Percentiles rank a stretch among this genome's conserved stretches.
Evolutionary conservation across 2,797 vertebrate species (phyloP).

Genomic region (Microctenopoma lineatum): DNA sequence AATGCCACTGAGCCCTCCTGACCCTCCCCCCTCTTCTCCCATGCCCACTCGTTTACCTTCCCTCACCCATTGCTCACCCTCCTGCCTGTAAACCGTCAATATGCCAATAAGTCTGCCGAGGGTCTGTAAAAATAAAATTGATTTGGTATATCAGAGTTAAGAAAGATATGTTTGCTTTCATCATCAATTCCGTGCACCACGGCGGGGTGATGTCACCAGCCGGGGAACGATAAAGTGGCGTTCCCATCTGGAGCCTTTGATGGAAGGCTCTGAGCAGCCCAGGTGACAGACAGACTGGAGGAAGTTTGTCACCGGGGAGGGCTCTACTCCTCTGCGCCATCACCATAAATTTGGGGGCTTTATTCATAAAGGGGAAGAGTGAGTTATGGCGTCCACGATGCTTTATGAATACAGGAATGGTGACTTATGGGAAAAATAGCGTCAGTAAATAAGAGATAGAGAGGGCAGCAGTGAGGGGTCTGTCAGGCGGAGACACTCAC

Average conservation of each 20-base stretch:
- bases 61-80: constrained; percentile 32
- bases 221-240: constrained; percentile 94
- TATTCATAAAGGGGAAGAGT: constrained; percentile 86
- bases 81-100: constrained; percentile 91
- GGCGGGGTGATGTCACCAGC: constrained; percentile 98
- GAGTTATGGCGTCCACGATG: constrained; percentile 81
- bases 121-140: constrained; percentile 99
- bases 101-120: constrained; percentile 92
- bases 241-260: constrained; percentile 94
- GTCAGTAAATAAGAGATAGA: constrained; percentile 90
- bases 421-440: constrained; percentile 93
- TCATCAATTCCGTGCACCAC: constrained; percentile 94
- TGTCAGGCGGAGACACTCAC: constrained; percentile 78
- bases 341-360: constrained; percentile 97
- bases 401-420: constrained; percentile 97
- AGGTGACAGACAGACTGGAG: constrained; percentile 91
- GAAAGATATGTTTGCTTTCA: constrained; percentile 99
- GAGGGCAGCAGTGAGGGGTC: constrained; percentile 63
- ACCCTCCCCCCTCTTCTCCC: constrained; percentile 44
- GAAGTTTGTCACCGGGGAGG: constrained; percentile 95
- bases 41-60: constrained; percentile 57
- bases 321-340: constrained; percentile 93
- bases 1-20: constrained; percentile 89
- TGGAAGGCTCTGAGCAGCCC: constrained; percentile 88
- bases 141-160: constrained; percentile 99